phyloP scores from a whole-genome alignment of 2,797 vertebrate species.

The Sebastes hubbsi region DNA sequence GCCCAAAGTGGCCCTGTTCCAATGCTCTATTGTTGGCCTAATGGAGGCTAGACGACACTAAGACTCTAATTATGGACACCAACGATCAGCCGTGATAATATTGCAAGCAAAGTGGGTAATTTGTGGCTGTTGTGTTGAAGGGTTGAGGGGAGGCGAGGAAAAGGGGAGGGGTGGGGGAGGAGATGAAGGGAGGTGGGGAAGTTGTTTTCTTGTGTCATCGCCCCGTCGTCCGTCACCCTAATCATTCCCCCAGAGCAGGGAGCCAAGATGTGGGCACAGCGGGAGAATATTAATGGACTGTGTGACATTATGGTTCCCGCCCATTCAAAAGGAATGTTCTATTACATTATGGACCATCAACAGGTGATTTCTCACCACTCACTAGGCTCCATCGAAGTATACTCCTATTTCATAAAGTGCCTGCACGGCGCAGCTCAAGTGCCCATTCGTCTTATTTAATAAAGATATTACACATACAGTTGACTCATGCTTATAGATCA shows the following conservation, averaged over 20 bases:
- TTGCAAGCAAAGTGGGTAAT: conserved; percentile 96
- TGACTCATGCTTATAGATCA: conserved; percentile 48
- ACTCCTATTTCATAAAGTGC: conserved; percentile 66
- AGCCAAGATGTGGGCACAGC: conserved; percentile 56
- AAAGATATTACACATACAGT: conserved; percentile 52
- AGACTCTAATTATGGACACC: conserved; percentile 92
- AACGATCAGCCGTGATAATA: conserved; percentile 94
- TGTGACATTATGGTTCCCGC: conserved; percentile 67
- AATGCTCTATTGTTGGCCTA: conserved; percentile 90
- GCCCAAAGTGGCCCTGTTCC: conserved; percentile 94
- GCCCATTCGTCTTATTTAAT: conserved; percentile 66
- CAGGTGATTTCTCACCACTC: conserved; percentile 72
- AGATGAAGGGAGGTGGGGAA: conserved; percentile 74
- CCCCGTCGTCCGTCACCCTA: conserved; percentile 70
- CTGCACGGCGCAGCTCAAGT: conserved; percentile 49
- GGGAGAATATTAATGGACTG: conserved; percentile 73
- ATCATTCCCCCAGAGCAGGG: conserved; percentile 68
- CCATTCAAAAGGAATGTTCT: conserved; percentile 72
- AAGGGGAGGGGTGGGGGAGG: conserved; percentile 18
- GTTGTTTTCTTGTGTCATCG: conserved; percentile 83
- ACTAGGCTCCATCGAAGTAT: conserved; percentile 47
- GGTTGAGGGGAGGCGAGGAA: conserved; percentile 67
- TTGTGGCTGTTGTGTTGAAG: conserved; percentile 89
- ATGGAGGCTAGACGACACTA: conserved; percentile 92
- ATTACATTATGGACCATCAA: conserved; percentile 74